These are phyloP conservation scores for Zeuzera pyrina DNA, from an alignment of 2,888 invertebrate species.

Conservation along the genomic window DNA sequence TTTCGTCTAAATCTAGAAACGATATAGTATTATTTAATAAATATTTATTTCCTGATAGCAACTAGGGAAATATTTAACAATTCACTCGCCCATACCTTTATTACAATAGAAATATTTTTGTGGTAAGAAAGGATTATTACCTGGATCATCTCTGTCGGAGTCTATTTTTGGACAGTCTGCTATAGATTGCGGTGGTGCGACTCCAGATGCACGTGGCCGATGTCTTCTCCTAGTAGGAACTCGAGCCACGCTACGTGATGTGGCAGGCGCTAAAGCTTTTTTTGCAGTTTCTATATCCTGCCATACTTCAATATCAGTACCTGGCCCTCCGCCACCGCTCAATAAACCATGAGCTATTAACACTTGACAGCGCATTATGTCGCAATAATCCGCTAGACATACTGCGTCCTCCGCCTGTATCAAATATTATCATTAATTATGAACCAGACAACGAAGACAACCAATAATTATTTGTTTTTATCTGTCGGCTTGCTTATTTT, in stretches of 20 bases:
- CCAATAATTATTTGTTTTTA: too few relatives aligned
- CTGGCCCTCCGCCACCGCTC: slow-evolving; percentile 76
- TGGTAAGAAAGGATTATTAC: slow-evolving; percentile 21
- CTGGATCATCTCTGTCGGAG: slow-evolving; percentile 29
- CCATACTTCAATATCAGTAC: slow-evolving; percentile 89
- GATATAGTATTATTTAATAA: too few relatives aligned
- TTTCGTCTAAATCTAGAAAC: slow-evolving; percentile 33
- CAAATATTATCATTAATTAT: too few relatives aligned
- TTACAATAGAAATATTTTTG: too few relatives aligned
- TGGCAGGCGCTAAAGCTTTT: slow-evolving; percentile 75
- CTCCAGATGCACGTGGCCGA: slow-evolving; percentile 17
- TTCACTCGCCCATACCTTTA: too few relatives aligned
- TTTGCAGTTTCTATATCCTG: slow-evolving; percentile 81
- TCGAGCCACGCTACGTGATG: slow-evolving; percentile 62
- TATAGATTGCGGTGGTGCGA: slow-evolving; percentile 21
- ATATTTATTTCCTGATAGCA: too few relatives aligned
- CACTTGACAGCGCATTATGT: slow-evolving; percentile 96
- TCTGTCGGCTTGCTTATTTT: too few relatives aligned
- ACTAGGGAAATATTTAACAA: too few relatives aligned
- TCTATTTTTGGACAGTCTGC: slow-evolving; percentile 51
- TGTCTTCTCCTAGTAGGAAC: slow-evolving; percentile 40
- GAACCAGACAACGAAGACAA: too few relatives aligned
- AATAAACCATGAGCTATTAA: slow-evolving; percentile 81
- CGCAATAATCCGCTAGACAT: slow-evolving; percentile 95
- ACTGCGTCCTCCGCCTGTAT: slow-evolving; percentile 95